These are phyloP conservation scores for Hoplostethus atlanticus DNA, from an alignment of 2,797 vertebrate species.

Conservation along the genomic window DNA sequence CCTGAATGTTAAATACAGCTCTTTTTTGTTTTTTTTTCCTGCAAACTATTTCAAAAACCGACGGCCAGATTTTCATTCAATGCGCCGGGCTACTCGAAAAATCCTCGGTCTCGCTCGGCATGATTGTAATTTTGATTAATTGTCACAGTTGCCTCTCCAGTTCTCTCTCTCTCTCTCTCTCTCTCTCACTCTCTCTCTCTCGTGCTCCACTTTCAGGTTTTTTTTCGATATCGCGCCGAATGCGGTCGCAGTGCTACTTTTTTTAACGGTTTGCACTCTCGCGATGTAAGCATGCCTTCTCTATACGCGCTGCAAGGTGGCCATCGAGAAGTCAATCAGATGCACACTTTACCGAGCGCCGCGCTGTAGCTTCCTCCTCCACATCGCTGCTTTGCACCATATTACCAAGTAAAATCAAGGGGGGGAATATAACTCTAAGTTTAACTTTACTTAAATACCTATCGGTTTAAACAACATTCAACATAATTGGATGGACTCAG, in stretches of 20 bases:
- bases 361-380: conserved; percentile 7
- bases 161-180: not conserved
- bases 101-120: conserved; percentile 85
- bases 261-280: conserved; percentile 9
- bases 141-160: conserved; percentile 63
- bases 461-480: conserved; percentile 28
- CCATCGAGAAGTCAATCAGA: conserved; percentile 39
- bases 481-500: conserved; percentile 33
- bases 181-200: conserved; percentile 1
- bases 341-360: conserved; percentile 20
- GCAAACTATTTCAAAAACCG: conserved; percentile 91
- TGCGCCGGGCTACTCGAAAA: conserved; percentile 80
- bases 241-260: conserved; percentile 34
- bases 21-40: conserved; percentile 93
- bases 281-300: conserved; percentile 27
- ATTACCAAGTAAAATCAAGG: conserved; percentile 33
- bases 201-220: conserved; percentile 29
- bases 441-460: conserved; percentile 27
- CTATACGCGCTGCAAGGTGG: conserved; percentile 24
- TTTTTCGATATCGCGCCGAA: conserved; percentile 35
- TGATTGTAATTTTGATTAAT: conserved; percentile 88
- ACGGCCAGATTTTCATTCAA: conserved; percentile 90
- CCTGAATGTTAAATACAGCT: conserved; percentile 97
- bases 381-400: conserved; percentile 18
- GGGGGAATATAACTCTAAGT: conserved; percentile 29